Percentiles rank a stretch among this genome's conserved stretches.
Evolutionary conservation across 2,113 vertebrate genomes (phyloP).

Genomic region (Cyprinodon variegatus): DNA sequence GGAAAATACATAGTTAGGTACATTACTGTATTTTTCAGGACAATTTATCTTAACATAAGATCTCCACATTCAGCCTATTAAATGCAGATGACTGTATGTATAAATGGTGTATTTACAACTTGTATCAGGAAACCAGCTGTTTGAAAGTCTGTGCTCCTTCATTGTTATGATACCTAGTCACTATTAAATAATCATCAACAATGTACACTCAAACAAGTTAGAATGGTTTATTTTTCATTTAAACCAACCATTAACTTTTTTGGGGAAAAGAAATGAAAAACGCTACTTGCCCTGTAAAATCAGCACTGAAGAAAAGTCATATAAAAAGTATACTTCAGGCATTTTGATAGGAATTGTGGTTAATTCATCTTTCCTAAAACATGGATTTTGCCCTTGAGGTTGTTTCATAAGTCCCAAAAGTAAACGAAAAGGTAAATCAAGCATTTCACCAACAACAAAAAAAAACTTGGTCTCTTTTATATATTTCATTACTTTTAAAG

Average conservation of each 20-base stretch:
- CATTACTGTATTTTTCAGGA: no score
- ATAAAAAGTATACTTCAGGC: conserved; percentile 7
- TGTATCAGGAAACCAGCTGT: no score
- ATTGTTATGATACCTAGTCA: no score
- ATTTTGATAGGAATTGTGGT: conserved; percentile 19
- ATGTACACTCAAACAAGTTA: no score
- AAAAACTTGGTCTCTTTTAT: conserved; percentile 3
- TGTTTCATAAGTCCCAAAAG: conserved; percentile 22
- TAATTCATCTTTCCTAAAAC: conserved; percentile 30
- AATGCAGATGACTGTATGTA: no score
- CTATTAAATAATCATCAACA: no score
- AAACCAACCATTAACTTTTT: not conserved
- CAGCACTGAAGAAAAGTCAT: not conserved
- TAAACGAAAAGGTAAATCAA: conserved; percentile 47
- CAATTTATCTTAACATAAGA: no score
- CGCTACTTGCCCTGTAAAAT: not conserved
- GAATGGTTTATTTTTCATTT: no score
- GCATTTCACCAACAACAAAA: conserved; percentile 3
- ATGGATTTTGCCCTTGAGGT: conserved; percentile 25
- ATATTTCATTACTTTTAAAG: conserved; percentile 22
- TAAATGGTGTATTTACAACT: no score
- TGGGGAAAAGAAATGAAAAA: not conserved
- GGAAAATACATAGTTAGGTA: no score
- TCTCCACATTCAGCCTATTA: no score
- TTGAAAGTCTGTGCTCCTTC: no score